Base-by-base conservation (phyloP, 1,140 invertebrate species). In the Penaeus indicus region DNA sequence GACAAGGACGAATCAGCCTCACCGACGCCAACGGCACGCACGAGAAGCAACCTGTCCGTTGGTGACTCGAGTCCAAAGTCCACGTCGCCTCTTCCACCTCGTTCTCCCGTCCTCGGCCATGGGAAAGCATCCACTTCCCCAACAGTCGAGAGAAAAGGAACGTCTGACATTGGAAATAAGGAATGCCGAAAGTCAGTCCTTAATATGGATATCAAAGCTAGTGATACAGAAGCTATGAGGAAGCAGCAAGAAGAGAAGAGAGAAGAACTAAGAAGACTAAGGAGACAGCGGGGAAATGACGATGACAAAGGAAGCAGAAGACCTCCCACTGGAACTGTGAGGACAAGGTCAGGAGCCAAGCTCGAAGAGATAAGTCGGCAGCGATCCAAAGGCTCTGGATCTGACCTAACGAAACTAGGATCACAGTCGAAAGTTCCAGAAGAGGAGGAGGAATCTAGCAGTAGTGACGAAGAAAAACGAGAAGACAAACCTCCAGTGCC, bases 121-220 rank as follows among this genome's bases (percentile, higher is more conserved):
- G 77, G 60, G 54, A 84, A 69, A 67, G 62, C 75, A 60, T 64
- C 86, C 25, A 54, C 25, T 8, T 60, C 82, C 0, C 69, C 78
- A 18, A 32, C 61, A 60, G 60, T 7, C 27, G 78, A 85, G 22
- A 54, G 22, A 19, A 85, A 77, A 25, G 25, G 67, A 27, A 62
- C 22, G n/a, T 18, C 38, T 21, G 78, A 54, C 21, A 61, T 88
- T 27, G 89, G 75, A 3, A 90, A 90, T 69, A 91, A 91, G 67
- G 89, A 91, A 32, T 91, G 89, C 61, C 85, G 90, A 54, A 91
- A 91, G 69, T 91, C 90, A 7, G 90, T 91, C 16, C 54, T 91
- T 4, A 91, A 91, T 78, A 91, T 91, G 90, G 84, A 91, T 63
- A 85, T 91, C 38, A 47, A 69, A 8, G 75, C 89, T 8, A 77